A percentile compares a stretch with the other conserved stretches of the same genome.
These are phyloP conservation scores for Sinohyriopsis cumingii DNA, from an alignment of 2,888 invertebrate genomes.

Conservation along the genomic window DNA sequence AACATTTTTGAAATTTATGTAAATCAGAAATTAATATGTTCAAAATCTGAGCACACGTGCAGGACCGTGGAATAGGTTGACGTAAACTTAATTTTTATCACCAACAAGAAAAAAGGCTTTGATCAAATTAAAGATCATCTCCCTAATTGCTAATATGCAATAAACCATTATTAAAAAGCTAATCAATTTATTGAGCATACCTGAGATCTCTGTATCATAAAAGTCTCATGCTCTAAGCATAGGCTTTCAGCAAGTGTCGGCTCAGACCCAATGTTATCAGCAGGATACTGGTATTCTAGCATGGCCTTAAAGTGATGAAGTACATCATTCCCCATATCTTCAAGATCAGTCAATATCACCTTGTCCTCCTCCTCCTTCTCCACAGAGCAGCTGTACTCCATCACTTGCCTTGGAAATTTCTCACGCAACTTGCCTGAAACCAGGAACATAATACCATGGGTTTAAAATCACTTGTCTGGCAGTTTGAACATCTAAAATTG, in stretches of 20 bases:
- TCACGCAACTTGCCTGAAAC: conserved; percentile 27
- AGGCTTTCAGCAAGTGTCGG: conserved; percentile 29
- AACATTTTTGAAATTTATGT: too few relatives aligned
- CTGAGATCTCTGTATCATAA: conserved; percentile 47
- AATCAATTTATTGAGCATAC: conserved; percentile 15
- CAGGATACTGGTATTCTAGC: conserved; percentile 41
- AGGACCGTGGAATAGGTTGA: too few relatives aligned
- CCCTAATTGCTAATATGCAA: background rate
- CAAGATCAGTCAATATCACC: conserved; percentile 30
- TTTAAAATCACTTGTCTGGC: too few relatives aligned
- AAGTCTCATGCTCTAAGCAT: conserved; percentile 40
- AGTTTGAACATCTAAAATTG: too few relatives aligned
- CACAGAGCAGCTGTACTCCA: conserved; percentile 27
- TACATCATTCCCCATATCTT: conserved; percentile 40
- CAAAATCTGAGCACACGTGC: too few relatives aligned
- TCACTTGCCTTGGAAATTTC: conserved; percentile 14
- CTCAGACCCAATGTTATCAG: conserved; percentile 23
- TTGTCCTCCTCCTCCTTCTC: conserved; percentile 12
- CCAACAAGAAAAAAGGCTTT: too few relatives aligned
- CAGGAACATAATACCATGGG: background rate
- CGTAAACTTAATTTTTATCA: background rate
- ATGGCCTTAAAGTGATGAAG: conserved; percentile 36
- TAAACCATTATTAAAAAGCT: background rate
- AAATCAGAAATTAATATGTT: too few relatives aligned
- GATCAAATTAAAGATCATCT: too few relatives aligned